Percentiles rank a stretch among this genome's conserved stretches.
These are phyloP conservation scores for Hirundo rustica DNA, from an alignment of 2,797 vertebrate genomes.

Conservation along the genomic window DNA sequence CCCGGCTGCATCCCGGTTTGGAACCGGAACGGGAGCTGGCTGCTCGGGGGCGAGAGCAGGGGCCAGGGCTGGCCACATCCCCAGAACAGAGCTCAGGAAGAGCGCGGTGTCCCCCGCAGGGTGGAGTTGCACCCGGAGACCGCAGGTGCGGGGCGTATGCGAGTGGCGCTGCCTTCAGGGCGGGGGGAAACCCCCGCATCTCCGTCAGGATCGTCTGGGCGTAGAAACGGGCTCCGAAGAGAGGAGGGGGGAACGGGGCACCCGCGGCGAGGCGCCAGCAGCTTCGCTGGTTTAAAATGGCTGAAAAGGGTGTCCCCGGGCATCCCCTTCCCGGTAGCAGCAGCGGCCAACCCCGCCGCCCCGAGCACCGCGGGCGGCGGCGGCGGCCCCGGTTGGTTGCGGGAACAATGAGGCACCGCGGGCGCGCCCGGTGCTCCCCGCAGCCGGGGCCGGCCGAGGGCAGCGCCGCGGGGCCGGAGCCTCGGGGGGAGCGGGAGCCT, in stretches of 20 bases:
- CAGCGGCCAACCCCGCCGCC: background rate
- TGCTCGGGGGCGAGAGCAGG: background rate
- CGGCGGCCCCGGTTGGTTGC: background rate
- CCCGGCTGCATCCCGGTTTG: background rate
- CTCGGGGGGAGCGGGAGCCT: background rate
- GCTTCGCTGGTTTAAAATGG: conserved; percentile 25
- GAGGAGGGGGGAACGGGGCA: background rate
- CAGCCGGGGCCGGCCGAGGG: background rate
- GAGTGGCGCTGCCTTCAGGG: background rate
- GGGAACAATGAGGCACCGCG: background rate
- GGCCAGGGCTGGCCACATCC: background rate
- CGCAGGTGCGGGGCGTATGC: background rate
- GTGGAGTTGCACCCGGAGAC: background rate
- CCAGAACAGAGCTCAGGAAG: background rate
- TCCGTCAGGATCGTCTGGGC: background rate
- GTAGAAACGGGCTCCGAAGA: background rate
- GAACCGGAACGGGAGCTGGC: background rate
- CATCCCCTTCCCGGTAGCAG: background rate
- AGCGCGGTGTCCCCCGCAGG: background rate
- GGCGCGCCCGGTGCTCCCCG: background rate
- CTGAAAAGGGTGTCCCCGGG: conserved; percentile 39
- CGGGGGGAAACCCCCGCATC: background rate
- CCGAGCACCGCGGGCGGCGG: background rate
- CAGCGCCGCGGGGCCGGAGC: background rate
- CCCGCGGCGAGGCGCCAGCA: background rate